Evolutionary conservation across 2,113 vertebrate genomes (phyloP).

Genomic region (Thalassoma bifasciatum): DNA sequence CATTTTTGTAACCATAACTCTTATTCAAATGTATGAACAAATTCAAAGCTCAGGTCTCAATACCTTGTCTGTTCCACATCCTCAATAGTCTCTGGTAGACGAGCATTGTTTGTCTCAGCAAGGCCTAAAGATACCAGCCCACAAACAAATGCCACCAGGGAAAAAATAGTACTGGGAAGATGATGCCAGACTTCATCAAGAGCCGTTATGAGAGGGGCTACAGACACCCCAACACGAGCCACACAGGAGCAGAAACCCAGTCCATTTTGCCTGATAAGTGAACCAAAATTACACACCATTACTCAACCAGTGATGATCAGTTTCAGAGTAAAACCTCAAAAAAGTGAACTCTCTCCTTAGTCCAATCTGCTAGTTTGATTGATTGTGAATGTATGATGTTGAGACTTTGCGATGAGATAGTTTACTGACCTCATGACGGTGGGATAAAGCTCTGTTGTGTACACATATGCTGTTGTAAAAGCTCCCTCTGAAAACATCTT

Average conservation of each 20-base stretch:
- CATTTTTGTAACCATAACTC: background rate
- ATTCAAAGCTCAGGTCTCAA: background rate
- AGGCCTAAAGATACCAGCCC: slow-evolving; percentile 35
- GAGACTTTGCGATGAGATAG: background rate
- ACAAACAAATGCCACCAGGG: slow-evolving; percentile 26
- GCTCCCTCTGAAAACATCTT: slow-evolving; percentile 65
- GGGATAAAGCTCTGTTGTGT: slow-evolving; percentile 67
- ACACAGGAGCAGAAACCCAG: slow-evolving; percentile 55
- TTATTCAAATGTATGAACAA: background rate
- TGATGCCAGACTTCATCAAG: slow-evolving; percentile 56
- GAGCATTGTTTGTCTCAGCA: slow-evolving; percentile 68
- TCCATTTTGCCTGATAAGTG: slow-evolving; percentile 60
- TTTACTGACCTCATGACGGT: slow-evolving; percentile 65
- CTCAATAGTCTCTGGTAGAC: slow-evolving; percentile 86
- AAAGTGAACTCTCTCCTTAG: too few species aligned
- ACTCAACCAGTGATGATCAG: too few species aligned
- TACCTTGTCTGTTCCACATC: slow-evolving; percentile 84
- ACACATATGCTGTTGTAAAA: slow-evolving; percentile 55
- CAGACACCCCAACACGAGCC: slow-evolving; percentile 47
- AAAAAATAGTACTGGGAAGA: slow-evolving; percentile 44
- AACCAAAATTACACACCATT: background rate
- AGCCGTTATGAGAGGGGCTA: slow-evolving; percentile 52
- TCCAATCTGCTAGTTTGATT: background rate
- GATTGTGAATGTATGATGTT: background rate
- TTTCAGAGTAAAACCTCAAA: background rate